Base-by-base conservation (phyloP, 2,888 invertebrate genomes). In the Macrosiphum euphorbiae region DNA sequence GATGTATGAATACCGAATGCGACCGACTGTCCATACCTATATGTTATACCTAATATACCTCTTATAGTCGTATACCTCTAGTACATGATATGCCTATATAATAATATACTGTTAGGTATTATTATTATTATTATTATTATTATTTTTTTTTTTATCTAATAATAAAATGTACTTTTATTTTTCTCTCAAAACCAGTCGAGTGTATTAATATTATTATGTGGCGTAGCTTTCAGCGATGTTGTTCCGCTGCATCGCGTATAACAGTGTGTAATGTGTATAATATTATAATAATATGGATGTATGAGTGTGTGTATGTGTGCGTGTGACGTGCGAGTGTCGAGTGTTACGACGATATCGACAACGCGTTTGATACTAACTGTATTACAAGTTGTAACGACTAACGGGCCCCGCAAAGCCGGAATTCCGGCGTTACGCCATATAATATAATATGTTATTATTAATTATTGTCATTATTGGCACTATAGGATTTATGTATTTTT, bases 151-250 rank as follows among this genome's bases (percentile, higher is more conserved):
- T 50, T 16, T 28, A 28, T 55, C 41, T 55, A 55, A 67, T 78
- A 67, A 84, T 78, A 90, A 78, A 55, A 90, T 11, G n/a, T 55
- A 85, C 84, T 55, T 91, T 85, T 91, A 85, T 85, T 91, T 84
- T 55, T 55, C 84, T 28, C 55, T 55, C 44, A 55, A 84, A 78
- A 91, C 90, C 90, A 52, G 90, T 90, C 35, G 90, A 41, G 78
- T 58, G 58, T 61, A 61, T 78, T 35, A 78, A 35, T 67, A 67
- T 67, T n/a, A 67, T 67, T 67, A 67, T 78, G 35, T 78, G 16
- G 35, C 78, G 78, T 78, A 58, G 58, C 89, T 58, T 89, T 89
- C 58, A 89, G 58, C 89, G 44, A 44, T 58, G 41, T 58, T 44
- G 89, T 89, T 58, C 89, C 58, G 58, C 78, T 78, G 35, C 35